A percentile compares a stretch with the other conserved stretches of the same genome.
Evolutionary conservation across 1,140 invertebrate genomes (phyloP).

Genomic region (Euschistus heros): DNA sequence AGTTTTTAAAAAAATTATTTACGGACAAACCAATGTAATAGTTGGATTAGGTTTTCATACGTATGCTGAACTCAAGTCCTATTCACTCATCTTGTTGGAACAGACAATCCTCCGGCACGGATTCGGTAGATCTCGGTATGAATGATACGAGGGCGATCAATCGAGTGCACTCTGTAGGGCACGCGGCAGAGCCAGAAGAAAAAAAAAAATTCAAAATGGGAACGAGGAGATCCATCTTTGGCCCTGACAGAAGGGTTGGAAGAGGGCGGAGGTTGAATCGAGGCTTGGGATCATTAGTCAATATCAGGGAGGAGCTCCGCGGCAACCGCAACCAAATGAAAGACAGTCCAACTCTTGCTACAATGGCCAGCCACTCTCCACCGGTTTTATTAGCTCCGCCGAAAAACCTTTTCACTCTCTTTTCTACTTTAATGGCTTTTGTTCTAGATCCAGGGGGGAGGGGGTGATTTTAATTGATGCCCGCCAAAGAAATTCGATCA

Average conservation of each 20-base stretch:
- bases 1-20: too few species aligned
- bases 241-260: conserved; percentile 16
- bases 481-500: background rate
- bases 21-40: too few species aligned
- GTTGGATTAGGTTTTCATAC: too few species aligned
- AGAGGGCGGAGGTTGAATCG: conserved; percentile 19
- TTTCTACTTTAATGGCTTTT: background rate
- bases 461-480: background rate
- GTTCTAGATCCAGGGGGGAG: background rate
- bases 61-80: too few species aligned
- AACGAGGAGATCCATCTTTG: conserved; percentile 22
- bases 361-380: conserved; percentile 5
- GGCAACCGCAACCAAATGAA: background rate
- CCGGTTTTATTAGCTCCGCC: background rate
- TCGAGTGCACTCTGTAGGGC: background rate
- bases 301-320: conserved; percentile 17
- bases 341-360: background rate
- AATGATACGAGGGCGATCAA: background rate
- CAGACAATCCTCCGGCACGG: too few species aligned
- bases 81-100: too few species aligned
- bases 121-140: background rate
- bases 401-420: conserved; percentile 2
- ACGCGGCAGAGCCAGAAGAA: background rate
- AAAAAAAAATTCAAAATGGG: conserved; percentile 23
- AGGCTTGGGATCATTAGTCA: conserved; percentile 19